Conservation (phyloP, 2,113 vertebrate genomes). For the Chiloscyllium plagiosum region DNA sequence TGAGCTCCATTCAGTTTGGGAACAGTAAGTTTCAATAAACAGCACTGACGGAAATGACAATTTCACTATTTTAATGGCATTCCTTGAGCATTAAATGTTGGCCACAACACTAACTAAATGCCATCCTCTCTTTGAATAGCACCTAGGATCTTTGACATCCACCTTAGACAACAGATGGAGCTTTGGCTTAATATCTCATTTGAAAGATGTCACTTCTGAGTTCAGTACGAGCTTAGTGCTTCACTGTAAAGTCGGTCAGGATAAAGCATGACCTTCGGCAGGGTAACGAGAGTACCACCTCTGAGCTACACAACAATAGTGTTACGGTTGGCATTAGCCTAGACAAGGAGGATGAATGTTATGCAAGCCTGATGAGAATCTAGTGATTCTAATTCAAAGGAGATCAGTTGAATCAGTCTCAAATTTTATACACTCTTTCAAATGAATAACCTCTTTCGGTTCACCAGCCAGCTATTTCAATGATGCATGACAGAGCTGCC, state of each 20-base stretch:
- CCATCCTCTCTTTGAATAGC: neutral
- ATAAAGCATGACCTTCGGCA: neutral
- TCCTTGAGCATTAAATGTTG: neutral
- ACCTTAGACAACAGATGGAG: neutral
- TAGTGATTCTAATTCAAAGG: neutral
- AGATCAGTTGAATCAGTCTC: neutral
- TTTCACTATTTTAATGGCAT: neutral
- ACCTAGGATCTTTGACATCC: neutral
- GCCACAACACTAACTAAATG: no score
- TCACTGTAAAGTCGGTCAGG: neutral
- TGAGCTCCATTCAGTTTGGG: neutral
- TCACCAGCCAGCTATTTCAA: neutral
- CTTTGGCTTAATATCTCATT: no score
- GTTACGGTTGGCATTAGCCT: neutral
- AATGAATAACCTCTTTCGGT: neutral
- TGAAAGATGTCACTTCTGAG: neutral
- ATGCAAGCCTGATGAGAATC: neutral
- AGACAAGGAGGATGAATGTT: neutral
- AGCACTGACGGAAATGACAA: neutral
- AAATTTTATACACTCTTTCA: neutral
- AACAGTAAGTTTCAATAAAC: neutral
- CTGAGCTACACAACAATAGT: neutral
- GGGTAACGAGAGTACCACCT: neutral
- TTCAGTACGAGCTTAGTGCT: neutral
- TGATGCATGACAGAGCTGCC: neutral